Evolutionary conservation across 64 coral and sea anemone species (phyloP).

Genomic region (Pachyseris speciosa): DNA sequence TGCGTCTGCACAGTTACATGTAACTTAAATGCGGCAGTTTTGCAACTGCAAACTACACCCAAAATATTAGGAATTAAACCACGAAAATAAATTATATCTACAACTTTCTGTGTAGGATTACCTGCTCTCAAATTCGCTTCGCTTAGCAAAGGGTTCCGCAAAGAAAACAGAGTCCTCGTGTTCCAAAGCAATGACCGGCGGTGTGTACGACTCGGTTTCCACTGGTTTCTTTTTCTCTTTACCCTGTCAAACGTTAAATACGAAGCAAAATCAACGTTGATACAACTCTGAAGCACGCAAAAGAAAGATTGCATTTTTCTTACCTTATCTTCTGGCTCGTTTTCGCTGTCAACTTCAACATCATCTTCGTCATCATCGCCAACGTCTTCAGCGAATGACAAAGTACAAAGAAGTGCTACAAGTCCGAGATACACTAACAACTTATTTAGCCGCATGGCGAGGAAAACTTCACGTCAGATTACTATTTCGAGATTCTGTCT

Average conservation of each 20-base stretch:
- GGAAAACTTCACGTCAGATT: background rate
- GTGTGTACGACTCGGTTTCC: slow-evolving; percentile 56
- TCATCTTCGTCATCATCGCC: slow-evolving; percentile 56
- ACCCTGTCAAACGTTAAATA: slow-evolving; percentile 34
- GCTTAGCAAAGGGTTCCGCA: slow-evolving; percentile 64
- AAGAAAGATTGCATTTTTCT: background rate
- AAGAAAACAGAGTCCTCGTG: slow-evolving; percentile 62
- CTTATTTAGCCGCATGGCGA: slow-evolving; percentile 1
- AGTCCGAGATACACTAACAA: background rate
- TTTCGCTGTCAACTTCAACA: slow-evolving; percentile 56
- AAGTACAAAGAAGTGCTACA: slow-evolving; percentile 35
- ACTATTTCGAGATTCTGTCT: background rate
- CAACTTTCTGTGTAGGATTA: background rate
- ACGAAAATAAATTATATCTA: background rate
- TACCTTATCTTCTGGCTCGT: slow-evolving; percentile 63
- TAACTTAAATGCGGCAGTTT: too few relatives aligned
- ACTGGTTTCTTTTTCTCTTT: slow-evolving; percentile 62
- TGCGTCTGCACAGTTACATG: background rate
- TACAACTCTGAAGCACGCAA: background rate
- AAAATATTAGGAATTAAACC: background rate
- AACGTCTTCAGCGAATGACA: slow-evolving; percentile 26
- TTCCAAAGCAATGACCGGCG: slow-evolving; percentile 48
- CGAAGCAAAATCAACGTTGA: background rate
- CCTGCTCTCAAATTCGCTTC: slow-evolving; percentile 48
- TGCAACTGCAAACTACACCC: background rate